Base-by-base conservation (phyloP, 2,113 vertebrate species). In the Pimephales promelas region DNA sequence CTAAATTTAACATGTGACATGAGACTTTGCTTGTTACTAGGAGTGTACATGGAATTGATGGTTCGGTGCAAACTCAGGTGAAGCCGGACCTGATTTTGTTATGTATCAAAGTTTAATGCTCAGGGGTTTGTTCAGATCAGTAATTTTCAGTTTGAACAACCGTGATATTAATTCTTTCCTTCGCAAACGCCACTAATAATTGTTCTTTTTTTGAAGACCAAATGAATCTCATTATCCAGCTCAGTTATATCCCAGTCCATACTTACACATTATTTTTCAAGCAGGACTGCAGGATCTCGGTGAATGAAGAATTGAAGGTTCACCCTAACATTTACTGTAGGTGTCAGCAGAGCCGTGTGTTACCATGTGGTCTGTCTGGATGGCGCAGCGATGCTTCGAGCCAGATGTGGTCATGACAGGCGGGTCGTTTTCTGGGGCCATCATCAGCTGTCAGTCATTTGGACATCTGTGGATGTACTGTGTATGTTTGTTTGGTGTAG, bases 341-440 rank as follows among this genome's bases (percentile, higher is more conserved):
- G 92, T 95, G 93, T 94, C 93, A 93, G 88, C 90, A 92, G 89
- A 92, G 92, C 89, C 88, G 90, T 92, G 88, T 86, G 87, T 28
- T 87, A 77, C 78, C 24, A 13, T 61, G 64, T 31, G 56, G 76
- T 59, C 36, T 54, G 83, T 47, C 22, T 54, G 79, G 8, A 62
- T 43, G 24, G 7, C 28, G 54, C 36, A 8, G 54, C 54, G 45
- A 78, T 16, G 66, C 73, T 73, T 75, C 18, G 18, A 76, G 16
- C 28, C 74, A 77, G 52, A 77, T 36, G 52, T 6, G 28, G 54
- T 59, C 71, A 47, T 62, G 71, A 36, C 72, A 52, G 57, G 22
- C 11, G 28, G 83, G 26, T 73, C 56, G 10, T 77, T 73, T 82
- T 78, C 74, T 71, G 43, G 26, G 75, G 82, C 70, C 84, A 64